Evolutionary conservation across 2,113 vertebrate species (phyloP).

Genomic region (Cheirogaleus medius): DNA sequence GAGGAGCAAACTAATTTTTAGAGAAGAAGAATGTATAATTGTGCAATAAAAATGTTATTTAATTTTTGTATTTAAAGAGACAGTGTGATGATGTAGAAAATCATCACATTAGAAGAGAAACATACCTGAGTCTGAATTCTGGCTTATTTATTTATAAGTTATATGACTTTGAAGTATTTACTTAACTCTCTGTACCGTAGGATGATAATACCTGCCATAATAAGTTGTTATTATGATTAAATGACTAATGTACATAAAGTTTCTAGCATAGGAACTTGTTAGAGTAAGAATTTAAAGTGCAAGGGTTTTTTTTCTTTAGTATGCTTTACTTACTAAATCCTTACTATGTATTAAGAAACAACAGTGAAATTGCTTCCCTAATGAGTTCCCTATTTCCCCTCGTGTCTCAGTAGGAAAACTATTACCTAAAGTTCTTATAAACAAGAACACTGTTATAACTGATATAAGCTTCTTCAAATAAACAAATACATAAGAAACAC

Average conservation of each 20-base stretch:
- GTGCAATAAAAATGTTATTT: not conserved
- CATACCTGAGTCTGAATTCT: not conserved
- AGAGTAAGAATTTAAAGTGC: slow-evolving; percentile 33
- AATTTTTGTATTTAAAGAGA: slow-evolving; percentile 39
- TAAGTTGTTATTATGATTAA: not conserved
- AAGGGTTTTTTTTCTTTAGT: not conserved
- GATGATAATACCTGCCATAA: not conserved
- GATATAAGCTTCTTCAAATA: not conserved
- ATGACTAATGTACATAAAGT: not conserved
- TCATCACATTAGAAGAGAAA: not conserved
- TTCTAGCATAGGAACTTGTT: not conserved
- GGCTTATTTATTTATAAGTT: not conserved
- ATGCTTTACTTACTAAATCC: slow-evolving; percentile 7
- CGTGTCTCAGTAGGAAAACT: slow-evolving; percentile 27
- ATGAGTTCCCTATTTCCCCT: not conserved
- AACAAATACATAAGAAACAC: not conserved
- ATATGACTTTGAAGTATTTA: not conserved
- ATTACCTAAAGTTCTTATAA: slow-evolving; percentile 12
- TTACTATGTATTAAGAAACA: not conserved
- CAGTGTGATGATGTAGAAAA: not conserved
- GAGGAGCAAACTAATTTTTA: slow-evolving; percentile 51
- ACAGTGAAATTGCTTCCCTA: not conserved
- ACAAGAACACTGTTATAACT: not conserved
- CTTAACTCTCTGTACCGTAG: not conserved
- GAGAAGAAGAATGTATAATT: not conserved